phyloP scores from a whole-genome alignment of 1,140 invertebrate species.

The Halesus radiatus region DNA sequence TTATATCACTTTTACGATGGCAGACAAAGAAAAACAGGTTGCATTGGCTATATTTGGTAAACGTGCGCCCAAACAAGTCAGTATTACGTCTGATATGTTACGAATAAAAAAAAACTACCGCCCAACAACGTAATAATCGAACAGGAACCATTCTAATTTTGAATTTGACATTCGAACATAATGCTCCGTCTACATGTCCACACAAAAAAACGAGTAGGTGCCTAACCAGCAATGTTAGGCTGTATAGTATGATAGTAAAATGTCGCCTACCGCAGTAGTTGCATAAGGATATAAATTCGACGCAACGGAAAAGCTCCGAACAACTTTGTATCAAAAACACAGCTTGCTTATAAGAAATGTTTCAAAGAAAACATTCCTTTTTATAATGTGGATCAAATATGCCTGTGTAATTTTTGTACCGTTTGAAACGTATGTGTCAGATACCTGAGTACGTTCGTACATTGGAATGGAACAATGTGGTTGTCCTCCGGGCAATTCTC shows the following conservation, averaged over 20 bases:
- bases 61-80: not conserved
- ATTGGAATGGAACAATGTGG: slow-evolving; percentile 33
- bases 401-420: not conserved
- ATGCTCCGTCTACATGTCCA: not conserved
- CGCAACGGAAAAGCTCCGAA: not conserved
- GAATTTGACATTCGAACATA: slow-evolving; percentile 24
- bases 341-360: not conserved
- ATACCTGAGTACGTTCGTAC: too few species aligned
- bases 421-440: not conserved
- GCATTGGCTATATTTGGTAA: not conserved
- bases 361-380: not conserved
- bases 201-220: not conserved
- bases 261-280: slow-evolving; percentile 26
- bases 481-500: slow-evolving; percentile 42
- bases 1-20: too few species aligned
- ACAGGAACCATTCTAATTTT: slow-evolving; percentile 44
- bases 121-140: slow-evolving; percentile 29
- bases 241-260: not conserved
- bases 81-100: slow-evolving; percentile 4
- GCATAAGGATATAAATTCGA: not conserved
- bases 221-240: too few species aligned
- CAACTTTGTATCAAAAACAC: not conserved
- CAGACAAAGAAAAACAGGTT: not conserved
- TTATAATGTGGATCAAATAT: not conserved
- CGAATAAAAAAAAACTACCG: slow-evolving; percentile 5